Percentiles rank a stretch among this genome's conserved stretches.
phyloP scores from a whole-genome alignment of 2,888 invertebrate species.

The Ophioninae sp. region DNA sequence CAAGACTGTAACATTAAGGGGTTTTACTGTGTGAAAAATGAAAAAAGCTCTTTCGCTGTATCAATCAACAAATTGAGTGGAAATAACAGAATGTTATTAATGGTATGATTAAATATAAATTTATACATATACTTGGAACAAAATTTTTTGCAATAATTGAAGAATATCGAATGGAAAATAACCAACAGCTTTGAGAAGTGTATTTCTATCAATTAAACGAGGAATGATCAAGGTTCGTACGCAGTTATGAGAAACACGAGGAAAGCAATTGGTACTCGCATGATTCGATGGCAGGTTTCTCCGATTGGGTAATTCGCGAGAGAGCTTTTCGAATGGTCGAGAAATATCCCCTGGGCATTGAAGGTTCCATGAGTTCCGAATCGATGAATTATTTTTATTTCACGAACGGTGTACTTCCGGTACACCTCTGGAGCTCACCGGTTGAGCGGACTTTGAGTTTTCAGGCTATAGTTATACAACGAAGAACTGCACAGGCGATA shows the following conservation, averaged over 20 bases:
- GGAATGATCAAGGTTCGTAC: background rate
- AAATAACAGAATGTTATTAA: too few species aligned
- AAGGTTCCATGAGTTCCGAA: slow-evolving; percentile 54
- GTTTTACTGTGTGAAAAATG: too few species aligned
- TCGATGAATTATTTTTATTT: slow-evolving; percentile 60
- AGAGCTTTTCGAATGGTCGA: slow-evolving; percentile 49
- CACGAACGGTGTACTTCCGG: slow-evolving; percentile 17
- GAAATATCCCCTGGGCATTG: slow-evolving; percentile 52
- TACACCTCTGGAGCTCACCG: slow-evolving; percentile 35
- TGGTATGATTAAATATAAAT: too few species aligned
- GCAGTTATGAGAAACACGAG: background rate
- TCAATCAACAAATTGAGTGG: too few species aligned
- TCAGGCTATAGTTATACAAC: slow-evolving; percentile 4
- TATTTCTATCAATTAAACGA: too few species aligned
- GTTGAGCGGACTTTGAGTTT: slow-evolving; percentile 22
- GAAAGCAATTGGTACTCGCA: background rate
- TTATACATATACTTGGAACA: too few species aligned
- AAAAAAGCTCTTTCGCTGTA: too few species aligned
- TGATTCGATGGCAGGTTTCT: slow-evolving; percentile 9
- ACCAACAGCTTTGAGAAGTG: too few species aligned
- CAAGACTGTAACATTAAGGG: too few species aligned
- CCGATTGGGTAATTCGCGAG: slow-evolving; percentile 5
- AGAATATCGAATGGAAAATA: too few species aligned
- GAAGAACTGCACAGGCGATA: slow-evolving; percentile 9
- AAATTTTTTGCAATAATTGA: too few species aligned